Base-by-base conservation (phyloP, 2,797 vertebrate species). In the Phoebastria nigripes region DNA sequence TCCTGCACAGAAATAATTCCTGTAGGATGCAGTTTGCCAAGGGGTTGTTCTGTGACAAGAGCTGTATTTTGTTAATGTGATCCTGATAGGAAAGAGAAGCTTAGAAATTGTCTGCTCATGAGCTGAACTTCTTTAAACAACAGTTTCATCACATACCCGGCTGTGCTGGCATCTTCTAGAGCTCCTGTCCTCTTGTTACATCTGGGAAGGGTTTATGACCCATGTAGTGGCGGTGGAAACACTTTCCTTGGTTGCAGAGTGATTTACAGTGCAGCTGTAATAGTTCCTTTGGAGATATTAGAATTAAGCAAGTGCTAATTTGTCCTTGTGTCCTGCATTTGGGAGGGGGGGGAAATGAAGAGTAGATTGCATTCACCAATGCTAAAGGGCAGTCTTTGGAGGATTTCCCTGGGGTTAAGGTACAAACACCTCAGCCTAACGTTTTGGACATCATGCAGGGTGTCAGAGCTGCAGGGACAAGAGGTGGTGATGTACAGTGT, bases 331-430 rank as follows among this genome's bases (percentile, higher is more conserved):
- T 21, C 21, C 46, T 21, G n/a, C 20, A 4, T 59, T 78, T 55
- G 17, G 25, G 31, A 47, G 2, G 29, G 4, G 4, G 11, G 39
- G 39, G 31, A 2, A 24, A 37, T 29, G 41, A 42, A 12, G 59
- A 76, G 37, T 3, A 55, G 52, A 24, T 44, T 0, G 0, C 1
- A 0, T 31, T 81, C 31, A 49, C 55, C 0, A 0, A 35, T 59
- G 63, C 44, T 69, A 8, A 49, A 69, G 54, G 28, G 61, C 54
- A 58, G 19, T 14, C 4, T 78, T 18, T 7, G 63, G 72, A 59
- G 55, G 42, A 63, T 41, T 86, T 93, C 71, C 47, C 59, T 56
- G 70, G 63, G 42, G 55, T 42, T 77, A 22, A 78, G 72, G 15
- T 49, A 14, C 25, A 31, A 59, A 91, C 7, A 26, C 11, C 46